phyloP scores from a whole-genome alignment of 1,140 invertebrate genomes.

The Campoletis sonorensis region DNA sequence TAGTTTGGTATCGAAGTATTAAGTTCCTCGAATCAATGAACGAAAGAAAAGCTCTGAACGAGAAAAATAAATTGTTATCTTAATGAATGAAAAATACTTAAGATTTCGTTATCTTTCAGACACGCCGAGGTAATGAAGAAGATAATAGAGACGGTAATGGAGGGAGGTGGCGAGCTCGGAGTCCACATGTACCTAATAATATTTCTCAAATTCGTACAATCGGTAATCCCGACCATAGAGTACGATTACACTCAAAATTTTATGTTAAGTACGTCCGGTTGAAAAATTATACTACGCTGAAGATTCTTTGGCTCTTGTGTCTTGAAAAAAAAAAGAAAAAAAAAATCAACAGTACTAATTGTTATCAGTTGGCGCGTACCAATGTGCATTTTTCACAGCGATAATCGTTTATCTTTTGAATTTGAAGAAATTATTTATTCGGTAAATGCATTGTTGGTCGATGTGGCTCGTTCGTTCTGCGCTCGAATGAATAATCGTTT shows the following conservation, averaged over 20 bases:
- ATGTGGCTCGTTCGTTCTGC: background rate
- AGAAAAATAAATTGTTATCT: constrained; percentile 18
- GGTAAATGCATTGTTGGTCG: background rate
- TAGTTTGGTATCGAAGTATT: too few relatives aligned
- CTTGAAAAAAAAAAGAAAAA: background rate
- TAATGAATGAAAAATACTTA: background rate
- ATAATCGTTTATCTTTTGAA: constrained; percentile 4
- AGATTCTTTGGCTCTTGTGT: background rate
- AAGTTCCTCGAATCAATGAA: too few relatives aligned
- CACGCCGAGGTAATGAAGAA: constrained; percentile 99
- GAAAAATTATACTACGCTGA: constrained; percentile 49
- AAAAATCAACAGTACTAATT: constrained; percentile 1
- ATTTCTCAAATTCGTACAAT: constrained; percentile 99
- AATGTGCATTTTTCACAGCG: constrained; percentile 1
- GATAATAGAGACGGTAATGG: constrained; percentile 97
- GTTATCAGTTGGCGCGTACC: constrained; percentile 9
- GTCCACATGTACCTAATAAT: constrained; percentile 99
- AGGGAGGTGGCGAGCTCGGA: constrained; percentile 96
- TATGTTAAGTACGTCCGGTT: constrained; percentile 82
- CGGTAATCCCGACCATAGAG: constrained; percentile 99
- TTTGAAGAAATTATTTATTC: background rate
- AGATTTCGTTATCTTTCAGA: constrained; percentile 77
- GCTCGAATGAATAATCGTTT: background rate
- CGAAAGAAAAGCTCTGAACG: background rate
- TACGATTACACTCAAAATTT: constrained; percentile 99